phyloP scores from a whole-genome alignment of 1,140 invertebrate genomes.

The Hypsibius dujardini region DNA sequence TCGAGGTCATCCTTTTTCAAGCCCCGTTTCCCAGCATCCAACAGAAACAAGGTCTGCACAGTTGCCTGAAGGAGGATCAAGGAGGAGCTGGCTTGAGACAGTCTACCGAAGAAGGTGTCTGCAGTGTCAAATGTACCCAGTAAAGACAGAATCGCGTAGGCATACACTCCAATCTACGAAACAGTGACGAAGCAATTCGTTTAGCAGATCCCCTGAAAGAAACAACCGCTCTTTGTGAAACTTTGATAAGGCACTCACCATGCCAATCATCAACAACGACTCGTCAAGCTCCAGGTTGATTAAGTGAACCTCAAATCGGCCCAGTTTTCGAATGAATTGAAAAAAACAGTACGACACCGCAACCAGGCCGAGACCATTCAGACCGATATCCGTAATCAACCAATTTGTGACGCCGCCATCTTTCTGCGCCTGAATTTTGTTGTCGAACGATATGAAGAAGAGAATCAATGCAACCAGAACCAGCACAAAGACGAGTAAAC shows the following conservation, averaged over 20 bases:
- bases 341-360: background rate
- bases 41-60: background rate
- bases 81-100: background rate
- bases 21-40: background rate
- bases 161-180: conserved; percentile 2
- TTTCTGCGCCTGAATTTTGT: background rate
- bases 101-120: background rate
- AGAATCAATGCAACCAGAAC: background rate
- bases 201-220: too few relatives aligned
- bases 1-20: background rate
- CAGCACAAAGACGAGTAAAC: background rate
- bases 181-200: too few relatives aligned
- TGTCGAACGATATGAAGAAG: background rate
- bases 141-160: background rate
- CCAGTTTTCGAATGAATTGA: background rate
- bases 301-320: background rate
- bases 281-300: background rate
- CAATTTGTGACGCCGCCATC: background rate
- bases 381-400: background rate
- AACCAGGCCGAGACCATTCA: background rate
- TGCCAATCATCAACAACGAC: background rate
- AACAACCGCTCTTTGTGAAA: too few relatives aligned
- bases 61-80: background rate
- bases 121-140: background rate
- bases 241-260: background rate